phyloP scores from a whole-genome alignment of 2,888 invertebrate genomes.

The Ormyrus pomaceus region DNA sequence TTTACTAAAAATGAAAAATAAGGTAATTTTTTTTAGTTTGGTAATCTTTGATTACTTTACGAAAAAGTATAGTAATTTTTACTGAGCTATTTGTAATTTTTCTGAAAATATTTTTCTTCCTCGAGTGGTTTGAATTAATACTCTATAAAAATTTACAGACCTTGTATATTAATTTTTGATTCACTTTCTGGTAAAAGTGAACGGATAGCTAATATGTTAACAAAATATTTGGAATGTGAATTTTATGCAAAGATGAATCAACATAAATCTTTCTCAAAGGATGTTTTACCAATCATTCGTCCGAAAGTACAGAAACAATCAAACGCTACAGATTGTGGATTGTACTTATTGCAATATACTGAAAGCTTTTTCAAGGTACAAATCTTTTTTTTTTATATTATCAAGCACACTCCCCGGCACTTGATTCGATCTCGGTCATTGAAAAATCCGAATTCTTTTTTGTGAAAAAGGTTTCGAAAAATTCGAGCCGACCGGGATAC shows the following conservation, averaged over 20 bases:
- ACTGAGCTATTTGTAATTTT: too few species aligned
- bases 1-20: background rate
- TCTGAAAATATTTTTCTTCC: too few species aligned
- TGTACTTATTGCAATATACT: slow-evolving; percentile 46
- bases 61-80: too few species aligned
- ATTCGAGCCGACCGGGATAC: too few species aligned
- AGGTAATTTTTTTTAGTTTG: background rate
- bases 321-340: slow-evolving; percentile 48
- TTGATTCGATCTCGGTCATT: too few species aligned
- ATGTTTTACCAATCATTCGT: background rate
- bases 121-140: too few species aligned
- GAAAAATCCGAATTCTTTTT: too few species aligned
- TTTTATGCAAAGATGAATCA: slow-evolving; percentile 18
- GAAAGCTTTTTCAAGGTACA: slow-evolving; percentile 49
- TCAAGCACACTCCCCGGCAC: too few species aligned
- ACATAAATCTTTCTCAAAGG: background rate
- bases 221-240: slow-evolving; percentile 38
- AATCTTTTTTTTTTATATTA: too few species aligned
- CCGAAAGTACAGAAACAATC: slow-evolving; percentile 32
- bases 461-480: too few species aligned
- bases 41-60: too few species aligned
- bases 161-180: slow-evolving; percentile 51
- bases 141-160: slow-evolving; percentile 20
- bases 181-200: slow-evolving; percentile 19
- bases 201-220: slow-evolving; percentile 6